phyloP scores from a whole-genome alignment of 2,888 invertebrate genomes.

The Diachrysia chrysitis region DNA sequence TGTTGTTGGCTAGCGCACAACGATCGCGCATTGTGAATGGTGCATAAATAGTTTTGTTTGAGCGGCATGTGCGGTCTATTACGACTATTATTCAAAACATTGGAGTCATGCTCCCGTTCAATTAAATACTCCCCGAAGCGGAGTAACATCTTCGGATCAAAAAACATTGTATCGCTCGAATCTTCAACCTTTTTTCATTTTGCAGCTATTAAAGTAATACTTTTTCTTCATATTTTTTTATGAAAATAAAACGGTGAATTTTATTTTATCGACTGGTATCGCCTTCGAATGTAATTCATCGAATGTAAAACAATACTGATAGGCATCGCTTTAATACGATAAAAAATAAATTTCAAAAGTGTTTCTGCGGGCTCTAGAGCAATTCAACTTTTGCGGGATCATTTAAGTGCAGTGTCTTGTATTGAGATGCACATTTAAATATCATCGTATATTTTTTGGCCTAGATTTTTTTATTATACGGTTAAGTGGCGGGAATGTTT shows the following conservation, averaged over 20 bases:
- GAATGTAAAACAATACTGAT: slow-evolving; percentile 84
- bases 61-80: slow-evolving; percentile 77
- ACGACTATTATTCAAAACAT: slow-evolving; percentile 83
- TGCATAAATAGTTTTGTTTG: slow-evolving; percentile 69
- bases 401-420: slow-evolving; percentile 85
- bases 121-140: slow-evolving; percentile 80
- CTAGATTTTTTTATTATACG: slow-evolving; percentile 35
- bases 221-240: slow-evolving; percentile 71
- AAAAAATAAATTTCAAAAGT: slow-evolving; percentile 78
- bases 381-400: slow-evolving; percentile 73
- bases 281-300: slow-evolving; percentile 79
- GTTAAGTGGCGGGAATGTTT: slow-evolving; percentile 24
- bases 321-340: slow-evolving; percentile 78
- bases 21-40: slow-evolving; percentile 45
- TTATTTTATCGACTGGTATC: slow-evolving; percentile 81
- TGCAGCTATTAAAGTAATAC: slow-evolving; percentile 85
- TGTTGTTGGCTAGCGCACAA: slow-evolving; percentile 36
- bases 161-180: slow-evolving; percentile 78
- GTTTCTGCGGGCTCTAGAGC: slow-evolving; percentile 73
- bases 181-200: slow-evolving; percentile 74
- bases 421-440: slow-evolving; percentile 72
- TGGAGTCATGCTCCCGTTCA: slow-evolving; percentile 81
- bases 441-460: slow-evolving; percentile 51
- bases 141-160: slow-evolving; percentile 73
- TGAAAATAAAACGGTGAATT: slow-evolving; percentile 79